Conservation (phyloP, 2,888 invertebrate species). For the Helicoverpa assulta region DNA sequence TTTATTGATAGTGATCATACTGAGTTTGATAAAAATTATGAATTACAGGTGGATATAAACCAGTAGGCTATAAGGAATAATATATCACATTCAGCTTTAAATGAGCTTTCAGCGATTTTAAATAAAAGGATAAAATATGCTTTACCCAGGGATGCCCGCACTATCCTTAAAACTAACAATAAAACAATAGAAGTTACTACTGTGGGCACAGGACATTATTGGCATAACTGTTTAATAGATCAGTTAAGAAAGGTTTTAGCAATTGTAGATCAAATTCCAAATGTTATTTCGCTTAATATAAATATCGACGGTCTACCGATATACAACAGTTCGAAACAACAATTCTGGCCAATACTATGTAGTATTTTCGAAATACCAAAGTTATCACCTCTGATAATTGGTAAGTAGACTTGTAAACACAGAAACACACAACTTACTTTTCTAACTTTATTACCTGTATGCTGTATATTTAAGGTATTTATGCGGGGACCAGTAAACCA, state of each 20-base stretch:
- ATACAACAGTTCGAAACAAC: neutral
- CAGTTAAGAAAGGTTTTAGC: neutral
- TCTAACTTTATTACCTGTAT: no score
- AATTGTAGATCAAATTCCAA: neutral
- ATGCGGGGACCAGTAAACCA: neutral
- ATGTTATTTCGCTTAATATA: neutral
- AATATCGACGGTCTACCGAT: neutral
- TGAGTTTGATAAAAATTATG: no score
- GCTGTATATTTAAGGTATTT: neutral
- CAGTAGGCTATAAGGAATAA: no score
- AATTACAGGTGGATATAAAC: no score
- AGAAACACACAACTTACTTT: neutral
- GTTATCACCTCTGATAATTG: neutral
- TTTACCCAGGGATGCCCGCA: no score
- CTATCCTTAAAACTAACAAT: no score
- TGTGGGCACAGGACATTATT: neutral
- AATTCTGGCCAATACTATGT: conserved; percentile 6
- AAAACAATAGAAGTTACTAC: no score
- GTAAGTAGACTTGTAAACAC: no score
- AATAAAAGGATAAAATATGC: no score
- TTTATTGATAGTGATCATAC: no score
- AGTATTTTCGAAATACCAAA: neutral
- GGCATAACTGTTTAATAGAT: neutral
- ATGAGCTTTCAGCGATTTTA: no score
- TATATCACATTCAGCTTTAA: no score